phyloP scores from a whole-genome alignment of 2,113 vertebrate species.

The Sterna hirundo region DNA sequence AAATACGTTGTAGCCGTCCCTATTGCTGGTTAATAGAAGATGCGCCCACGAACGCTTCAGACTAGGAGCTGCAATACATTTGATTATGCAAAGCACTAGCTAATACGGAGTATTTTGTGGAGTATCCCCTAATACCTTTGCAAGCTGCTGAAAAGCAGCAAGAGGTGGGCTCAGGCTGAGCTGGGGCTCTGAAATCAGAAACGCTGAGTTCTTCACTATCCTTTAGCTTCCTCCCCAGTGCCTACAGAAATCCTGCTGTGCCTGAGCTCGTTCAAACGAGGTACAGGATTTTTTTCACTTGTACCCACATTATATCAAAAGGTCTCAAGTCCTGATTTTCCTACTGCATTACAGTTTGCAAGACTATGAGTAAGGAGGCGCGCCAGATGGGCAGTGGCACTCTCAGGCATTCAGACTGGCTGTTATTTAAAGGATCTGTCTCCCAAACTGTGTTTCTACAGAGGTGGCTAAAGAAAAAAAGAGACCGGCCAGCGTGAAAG shows the following conservation, averaged over 20 bases:
- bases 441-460: neutral
- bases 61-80: neutral
- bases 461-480: neutral
- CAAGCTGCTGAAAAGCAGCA: neutral
- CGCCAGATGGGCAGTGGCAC: neutral
- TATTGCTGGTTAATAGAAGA: neutral
- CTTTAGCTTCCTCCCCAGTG: neutral
- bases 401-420: neutral
- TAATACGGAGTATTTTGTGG: neutral
- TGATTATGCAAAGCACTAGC: neutral
- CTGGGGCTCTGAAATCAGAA: neutral
- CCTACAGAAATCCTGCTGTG: neutral
- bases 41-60: neutral
- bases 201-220: neutral
- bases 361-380: fast-evolving
- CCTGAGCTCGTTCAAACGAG: neutral
- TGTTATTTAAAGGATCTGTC: neutral
- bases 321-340: neutral
- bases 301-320: neutral
- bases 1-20: neutral
- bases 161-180: neutral
- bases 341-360: neutral
- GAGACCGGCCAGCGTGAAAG: neutral
- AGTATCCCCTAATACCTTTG: neutral
- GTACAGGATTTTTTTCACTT: neutral